Evolutionary conservation across 2,113 vertebrate genomes (phyloP).

Genomic region (Oreochromis spilurus): DNA sequence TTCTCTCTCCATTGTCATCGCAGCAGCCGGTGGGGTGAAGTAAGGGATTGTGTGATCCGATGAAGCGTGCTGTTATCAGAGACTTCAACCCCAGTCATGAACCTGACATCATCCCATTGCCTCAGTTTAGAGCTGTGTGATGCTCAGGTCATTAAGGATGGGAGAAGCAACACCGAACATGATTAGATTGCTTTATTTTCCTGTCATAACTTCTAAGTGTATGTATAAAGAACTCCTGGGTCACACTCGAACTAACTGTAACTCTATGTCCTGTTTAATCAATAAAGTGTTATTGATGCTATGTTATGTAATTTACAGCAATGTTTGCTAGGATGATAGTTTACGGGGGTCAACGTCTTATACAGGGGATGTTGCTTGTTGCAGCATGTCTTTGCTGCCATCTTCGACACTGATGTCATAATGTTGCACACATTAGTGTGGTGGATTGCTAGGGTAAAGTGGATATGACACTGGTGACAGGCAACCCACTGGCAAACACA

Average conservation of each 20-base stretch:
- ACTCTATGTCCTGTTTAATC: not conserved
- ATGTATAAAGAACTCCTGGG: not conserved
- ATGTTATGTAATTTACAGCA: not conserved
- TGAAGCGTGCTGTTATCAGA: conserved; percentile 59
- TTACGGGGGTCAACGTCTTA: not conserved
- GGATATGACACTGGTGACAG: not conserved
- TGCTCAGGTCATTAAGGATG: not conserved
- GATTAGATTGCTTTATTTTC: not conserved
- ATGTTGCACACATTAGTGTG: not conserved
- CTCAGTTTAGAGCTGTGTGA: conserved; percentile 36
- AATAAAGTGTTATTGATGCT: not conserved
- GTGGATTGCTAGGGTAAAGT: not conserved
- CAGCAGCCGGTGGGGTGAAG: conserved; percentile 39
- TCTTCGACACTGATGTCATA: not conserved
- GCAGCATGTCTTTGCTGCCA: not conserved
- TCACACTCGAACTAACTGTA: not conserved
- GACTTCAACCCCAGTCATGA: conserved; percentile 33
- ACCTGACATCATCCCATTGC: conserved; percentile 65
- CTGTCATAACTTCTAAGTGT: not conserved
- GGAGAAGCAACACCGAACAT: not conserved
- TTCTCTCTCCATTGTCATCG: conserved; percentile 32
- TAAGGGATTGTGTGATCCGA: conserved; percentile 55
- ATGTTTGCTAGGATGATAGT: not conserved
- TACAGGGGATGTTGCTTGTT: not conserved
- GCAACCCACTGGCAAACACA: not conserved